Evolutionary conservation across 2,797 vertebrate species (phyloP).

Genomic region (Danio choprae): DNA sequence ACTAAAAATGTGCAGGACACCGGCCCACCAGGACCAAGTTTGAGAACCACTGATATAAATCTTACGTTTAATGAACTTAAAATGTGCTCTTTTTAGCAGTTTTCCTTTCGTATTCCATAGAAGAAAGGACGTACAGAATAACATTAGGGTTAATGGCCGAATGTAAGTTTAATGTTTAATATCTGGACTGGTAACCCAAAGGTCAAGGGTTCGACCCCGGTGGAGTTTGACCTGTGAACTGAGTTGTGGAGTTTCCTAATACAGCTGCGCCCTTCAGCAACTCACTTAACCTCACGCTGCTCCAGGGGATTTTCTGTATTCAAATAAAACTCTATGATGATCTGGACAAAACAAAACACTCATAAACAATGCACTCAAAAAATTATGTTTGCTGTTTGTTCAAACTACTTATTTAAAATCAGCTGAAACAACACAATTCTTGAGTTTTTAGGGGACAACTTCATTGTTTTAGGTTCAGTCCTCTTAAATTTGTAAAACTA

Average conservation of each 20-base stretch:
- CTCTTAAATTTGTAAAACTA: no score
- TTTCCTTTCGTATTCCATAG: neutral
- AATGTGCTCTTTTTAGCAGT: no score
- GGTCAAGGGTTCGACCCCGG: neutral
- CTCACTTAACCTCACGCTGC: neutral
- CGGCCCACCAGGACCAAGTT: no score
- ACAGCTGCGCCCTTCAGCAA: neutral
- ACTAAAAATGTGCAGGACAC: no score
- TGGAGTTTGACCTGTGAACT: neutral
- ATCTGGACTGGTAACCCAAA: neutral
- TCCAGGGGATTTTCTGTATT: slow-evolving; percentile 4
- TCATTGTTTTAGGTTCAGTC: no score
- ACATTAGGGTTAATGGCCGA: neutral
- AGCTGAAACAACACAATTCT: no score
- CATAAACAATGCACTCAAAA: no score
- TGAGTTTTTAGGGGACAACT: no score
- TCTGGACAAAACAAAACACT: neutral
- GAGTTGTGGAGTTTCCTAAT: neutral
- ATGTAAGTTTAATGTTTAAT: neutral
- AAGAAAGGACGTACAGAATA: neutral
- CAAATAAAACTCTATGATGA: neutral
- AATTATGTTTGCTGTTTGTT: no score
- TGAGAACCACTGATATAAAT: no score
- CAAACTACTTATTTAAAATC: no score
- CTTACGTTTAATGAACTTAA: no score